phyloP scores from a whole-genome alignment of 1,140 invertebrate genomes.

The Caerostris extrusa region DNA sequence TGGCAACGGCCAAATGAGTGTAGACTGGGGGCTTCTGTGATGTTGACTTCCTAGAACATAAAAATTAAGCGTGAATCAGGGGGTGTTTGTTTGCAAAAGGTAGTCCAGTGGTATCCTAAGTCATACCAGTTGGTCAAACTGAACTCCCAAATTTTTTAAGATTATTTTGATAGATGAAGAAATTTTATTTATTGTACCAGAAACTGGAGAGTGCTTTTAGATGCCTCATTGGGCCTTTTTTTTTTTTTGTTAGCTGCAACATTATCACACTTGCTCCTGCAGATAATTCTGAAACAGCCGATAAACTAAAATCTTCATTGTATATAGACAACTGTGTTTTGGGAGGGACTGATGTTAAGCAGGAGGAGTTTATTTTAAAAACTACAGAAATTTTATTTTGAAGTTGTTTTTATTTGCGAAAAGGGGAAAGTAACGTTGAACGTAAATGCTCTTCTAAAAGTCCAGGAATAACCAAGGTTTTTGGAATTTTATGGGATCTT shows the following conservation, averaged over 20 bases:
- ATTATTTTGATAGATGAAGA: background rate
- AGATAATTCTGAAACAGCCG: background rate
- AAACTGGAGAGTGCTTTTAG: background rate
- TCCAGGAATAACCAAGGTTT: background rate
- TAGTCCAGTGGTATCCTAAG: too few species aligned
- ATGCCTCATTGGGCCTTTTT: background rate
- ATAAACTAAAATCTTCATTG: background rate
- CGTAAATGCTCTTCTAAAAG: too few species aligned
- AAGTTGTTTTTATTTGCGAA: conserved; percentile 15
- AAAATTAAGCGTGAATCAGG: too few species aligned
- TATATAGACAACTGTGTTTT: conserved; percentile 15
- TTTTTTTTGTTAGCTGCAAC: background rate
- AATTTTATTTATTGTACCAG: background rate
- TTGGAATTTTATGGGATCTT: background rate
- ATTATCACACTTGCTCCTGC: background rate
- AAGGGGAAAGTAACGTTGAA: background rate
- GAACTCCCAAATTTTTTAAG: background rate
- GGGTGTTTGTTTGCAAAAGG: too few species aligned
- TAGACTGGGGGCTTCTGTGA: too few species aligned
- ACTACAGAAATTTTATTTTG: too few species aligned
- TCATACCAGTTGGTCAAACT: too few species aligned
- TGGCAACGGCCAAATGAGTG: too few species aligned
- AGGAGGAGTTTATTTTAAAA: background rate
- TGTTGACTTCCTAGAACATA: too few species aligned
- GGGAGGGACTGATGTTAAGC: background rate